Conservation (phyloP, 2,888 invertebrate species). For the Synanthedon formicaeformis region DNA sequence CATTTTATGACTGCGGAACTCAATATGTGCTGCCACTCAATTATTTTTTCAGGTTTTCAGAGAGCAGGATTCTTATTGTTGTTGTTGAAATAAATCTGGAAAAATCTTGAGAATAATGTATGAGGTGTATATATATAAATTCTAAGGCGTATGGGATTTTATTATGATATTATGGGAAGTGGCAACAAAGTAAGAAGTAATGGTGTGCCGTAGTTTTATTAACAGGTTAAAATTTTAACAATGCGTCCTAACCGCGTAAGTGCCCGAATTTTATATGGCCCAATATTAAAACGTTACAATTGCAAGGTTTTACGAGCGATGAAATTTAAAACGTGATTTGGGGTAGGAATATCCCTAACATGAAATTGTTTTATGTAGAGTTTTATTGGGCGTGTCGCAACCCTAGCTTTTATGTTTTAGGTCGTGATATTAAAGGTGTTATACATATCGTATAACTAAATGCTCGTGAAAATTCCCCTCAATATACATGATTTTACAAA, state of each 20-base stretch:
- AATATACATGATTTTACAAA: not conserved
- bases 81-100: too few species aligned
- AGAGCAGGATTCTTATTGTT: too few species aligned
- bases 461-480: slow-evolving; percentile 4
- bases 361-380: slow-evolving; percentile 34
- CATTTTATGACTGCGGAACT: too few species aligned
- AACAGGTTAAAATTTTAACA: slow-evolving; percentile 11
- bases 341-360: slow-evolving; percentile 15
- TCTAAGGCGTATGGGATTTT: not conserved
- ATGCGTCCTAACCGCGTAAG: slow-evolving; percentile 14
- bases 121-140: not conserved
- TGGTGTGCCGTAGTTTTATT: slow-evolving; percentile 8
- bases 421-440: slow-evolving; percentile 1
- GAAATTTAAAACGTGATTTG: slow-evolving; percentile 37
- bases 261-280: slow-evolving; percentile 22
- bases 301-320: slow-evolving; percentile 33
- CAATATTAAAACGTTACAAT: slow-evolving; percentile 34
- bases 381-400: slow-evolving; percentile 34
- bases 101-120: not conserved
- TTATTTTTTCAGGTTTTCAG: too few species aligned
- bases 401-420: slow-evolving; percentile 21
- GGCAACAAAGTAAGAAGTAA: not conserved
- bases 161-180: not conserved
- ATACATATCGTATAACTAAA: slow-evolving; percentile 1
- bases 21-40: too few species aligned